Conservation (phyloP, 2,888 invertebrate genomes). For the Ennomos fuscantarius region DNA sequence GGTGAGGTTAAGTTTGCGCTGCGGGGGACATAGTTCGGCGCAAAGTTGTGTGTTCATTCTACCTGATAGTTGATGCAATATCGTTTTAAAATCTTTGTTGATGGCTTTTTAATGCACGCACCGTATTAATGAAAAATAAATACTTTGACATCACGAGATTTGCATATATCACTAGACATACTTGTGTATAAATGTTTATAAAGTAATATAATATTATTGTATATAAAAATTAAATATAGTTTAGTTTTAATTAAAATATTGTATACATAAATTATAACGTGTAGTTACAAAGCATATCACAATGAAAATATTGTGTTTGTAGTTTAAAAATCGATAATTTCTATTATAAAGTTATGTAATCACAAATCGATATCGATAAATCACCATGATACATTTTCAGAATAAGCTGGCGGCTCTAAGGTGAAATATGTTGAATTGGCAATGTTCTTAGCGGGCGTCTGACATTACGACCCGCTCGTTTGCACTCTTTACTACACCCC, state of each 20-base stretch:
- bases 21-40: conserved; percentile 59
- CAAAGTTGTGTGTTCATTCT: conserved; percentile 38
- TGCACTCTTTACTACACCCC: conserved; percentile 83
- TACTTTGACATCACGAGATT: not conserved
- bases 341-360: not conserved
- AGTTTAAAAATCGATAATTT: too few species aligned
- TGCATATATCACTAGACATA: too few species aligned
- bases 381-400: conserved; percentile 46
- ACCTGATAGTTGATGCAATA: conserved; percentile 9
- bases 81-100: conserved; percentile 30
- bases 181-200: too few species aligned
- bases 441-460: conserved; percentile 70
- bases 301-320: too few species aligned
- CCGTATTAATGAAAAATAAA: not conserved
- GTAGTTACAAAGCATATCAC: too few species aligned
- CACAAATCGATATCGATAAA: conserved; percentile 40
- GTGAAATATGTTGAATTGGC: conserved; percentile 69
- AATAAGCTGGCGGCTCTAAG: conserved; percentile 44
- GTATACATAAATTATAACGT: too few species aligned
- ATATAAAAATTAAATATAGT: too few species aligned
- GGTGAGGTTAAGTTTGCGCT: conserved; percentile 61
- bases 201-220: too few species aligned
- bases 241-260: too few species aligned
- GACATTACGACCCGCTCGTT: conserved; percentile 79
- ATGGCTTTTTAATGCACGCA: conserved; percentile 31